Evolutionary conservation across 37 sponge, comb jelly and placozoan genomes (phyloP), one percentile per base, ranked within the genome.

Genomic region (Beroe forskalii): DNA sequence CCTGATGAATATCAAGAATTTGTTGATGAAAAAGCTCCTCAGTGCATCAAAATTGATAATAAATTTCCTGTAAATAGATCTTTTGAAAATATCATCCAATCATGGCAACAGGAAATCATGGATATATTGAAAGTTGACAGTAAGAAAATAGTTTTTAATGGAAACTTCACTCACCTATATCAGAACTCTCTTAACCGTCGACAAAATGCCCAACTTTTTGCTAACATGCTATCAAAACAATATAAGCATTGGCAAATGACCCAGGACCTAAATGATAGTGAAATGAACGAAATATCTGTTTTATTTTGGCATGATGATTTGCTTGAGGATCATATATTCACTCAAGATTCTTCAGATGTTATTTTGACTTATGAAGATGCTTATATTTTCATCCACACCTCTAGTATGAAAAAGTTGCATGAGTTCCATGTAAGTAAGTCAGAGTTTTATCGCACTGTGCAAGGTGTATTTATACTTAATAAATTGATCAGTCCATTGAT

Each of bases 161-260:
- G 86, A 23, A 42, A 80, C 42, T 43, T 80, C 9, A n/a, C 55
- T 20, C n/a, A 32, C 17, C 28, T 80, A 33, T 42, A 42, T 23
- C 3, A 80, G 17, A 32, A 23, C 4, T 80, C 86, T 4, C 22
- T 41, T 32, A n/a, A 43, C 20, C 86, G 27, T 22, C 19, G 2
- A 9, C 48, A 80, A 23, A 80, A 33, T 32, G 44, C 86, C 43
- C 8, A 6, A 19, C n/a, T n/a, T 23, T 80, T 80, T 80, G 86
- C 86, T 44, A 35, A 41, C 86, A 80, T 80, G 86, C 55, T 80
- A 0, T 19, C 42, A 35, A 22, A 30, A 24, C 30, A 80, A 25
- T 80, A 38, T 44, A 80, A 80, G 25, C 19, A 41, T 42, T 69
- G 72, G 72, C n/a, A n/a, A n/a, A n/a, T n/a, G n/a, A n/a, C n/a